Evolutionary conservation across 2,797 vertebrate genomes (phyloP), one percentile per base, ranked within the genome.

Genomic region (Mus caroli): DNA sequence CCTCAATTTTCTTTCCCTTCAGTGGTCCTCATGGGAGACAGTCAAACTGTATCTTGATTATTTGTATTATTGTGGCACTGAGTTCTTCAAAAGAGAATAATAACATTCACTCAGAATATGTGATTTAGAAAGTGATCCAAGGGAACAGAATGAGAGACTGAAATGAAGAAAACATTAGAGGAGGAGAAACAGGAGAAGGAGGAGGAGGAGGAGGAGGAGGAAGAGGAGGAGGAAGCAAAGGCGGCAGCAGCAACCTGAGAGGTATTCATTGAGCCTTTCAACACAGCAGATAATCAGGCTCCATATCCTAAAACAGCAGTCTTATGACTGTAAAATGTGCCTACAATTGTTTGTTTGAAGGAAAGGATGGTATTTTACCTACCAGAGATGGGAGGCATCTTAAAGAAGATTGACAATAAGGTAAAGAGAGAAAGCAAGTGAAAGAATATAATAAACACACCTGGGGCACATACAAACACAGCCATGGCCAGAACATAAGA

Each of bases 141-240:
- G 77, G 31, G 3, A 94, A 77, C 0, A 83, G 10, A 6, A 6
- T 67, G 0, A 14, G 9, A 1, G 6, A n/a, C 10, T 67, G 1
- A n/a, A 26, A 96, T 67, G 14, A 95, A 88, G 73, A 43, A 96
- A 88, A 60, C 10, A 78, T 17, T 34, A n/a, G 67, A 58, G 19
- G 19, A 58, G 56, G 56, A 58, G 19, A 6, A 58, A 15, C 4
- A 56, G 17, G 17, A 56, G 17, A 4, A 56, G 56, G 17, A 56
- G 17, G 56, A 56, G 56, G 3, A 56, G 15, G 54, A 56, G 15
- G 0, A 56, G 4, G 17, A 20, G 17, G 17, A 56, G 0, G 17
- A 56, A 5, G 95, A 88, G 67, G 22, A 9, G 19, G 22, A 8
- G 22, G 2, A 24, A 60, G 24, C 9, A 19, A 92, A 60, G 28